Evolutionary conservation across 2,888 invertebrate genomes (phyloP), one percentile per base, ranked within the genome.

Genomic region (Tortricodes alternella): DNA sequence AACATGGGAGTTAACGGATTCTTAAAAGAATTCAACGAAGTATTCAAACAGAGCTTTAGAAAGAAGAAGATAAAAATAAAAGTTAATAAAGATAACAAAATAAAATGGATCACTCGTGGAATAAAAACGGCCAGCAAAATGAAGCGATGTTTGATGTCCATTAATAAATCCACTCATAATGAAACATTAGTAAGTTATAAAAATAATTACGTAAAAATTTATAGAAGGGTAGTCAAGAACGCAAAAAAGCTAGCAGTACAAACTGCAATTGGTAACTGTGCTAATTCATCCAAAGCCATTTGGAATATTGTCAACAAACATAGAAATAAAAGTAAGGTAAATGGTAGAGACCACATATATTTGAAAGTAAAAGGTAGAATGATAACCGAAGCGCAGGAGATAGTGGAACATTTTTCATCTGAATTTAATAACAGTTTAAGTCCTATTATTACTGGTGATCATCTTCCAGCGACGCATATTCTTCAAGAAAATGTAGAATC

Each of bases 221-320:
- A 11, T 23, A 35, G 15, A n/a, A 19, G 34, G 3, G 46, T 46
- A 5, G 7, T 46, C 2, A 34, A 23, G 11, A 6, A 7, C 9
- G 46, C 46, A 5, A 46, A 23, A 21, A 16, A 23, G 6, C 8
- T 46, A 2, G 35, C 46, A 3, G 46, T 46, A 1, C 46, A 46
- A 9, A 9, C 34, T 3, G 29, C 34, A 15, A 35, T 34, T 19
- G 15, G 9, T 11, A 35, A 34, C 4, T 19, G 21, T 2, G 15
- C 1, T 1, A 9, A 21, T 6, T 39, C 21, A 3, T 6, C 11
- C 2, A 39, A 39, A 18, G n/a, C 5, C 11, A 39, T 39, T 13
- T 39, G 38, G 38, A n/a, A 21, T 11, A 13, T 39, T 11, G 21
- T 39, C 3, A 19, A 39, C 7, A 19, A 21, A 21, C 38, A 39